Evolutionary conservation across 2,797 vertebrate genomes (phyloP), one percentile per base, ranked within the genome.

Genomic region (Pangasius sanitwongsei): DNA sequence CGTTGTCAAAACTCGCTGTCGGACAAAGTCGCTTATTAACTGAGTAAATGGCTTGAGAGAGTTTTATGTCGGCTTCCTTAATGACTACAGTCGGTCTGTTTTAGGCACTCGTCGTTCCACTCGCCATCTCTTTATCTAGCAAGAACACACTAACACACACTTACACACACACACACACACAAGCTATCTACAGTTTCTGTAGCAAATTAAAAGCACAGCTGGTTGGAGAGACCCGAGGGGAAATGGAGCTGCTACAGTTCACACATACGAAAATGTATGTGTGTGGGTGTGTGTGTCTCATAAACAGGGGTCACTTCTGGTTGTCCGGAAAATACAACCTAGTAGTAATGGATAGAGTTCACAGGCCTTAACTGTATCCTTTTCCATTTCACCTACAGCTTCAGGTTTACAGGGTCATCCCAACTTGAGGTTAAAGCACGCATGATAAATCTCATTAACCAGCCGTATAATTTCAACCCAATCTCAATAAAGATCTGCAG

Each of bases 11-110:
- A 98, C 97, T 97, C 98, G 97, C 97, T 98, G 98, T 98, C 96
- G 97, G 97, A 98, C 97, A 98, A 98, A 98, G 98, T 98, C 97
- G 97, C 97, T 98, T 98, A 98, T 99, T 99, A 99, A 98, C 97
- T 96, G 97, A 98, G 97, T 98, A 98, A 99, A 98, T 97, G 97
- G 97, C 97, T 97, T 95, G 94, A 97, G 97, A 98, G 97, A 97
- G 97, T 98, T 99, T 98, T 97, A 98, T 98, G 98, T 97, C 97
- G 96, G 97, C 97, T 98, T 98, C 96, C 96, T 97, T 97, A 98
- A 97, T 97, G 97, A 96, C 97, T 97, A 97, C 97, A 96, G 97
- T 97, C 97, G 96, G 96, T 97, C 96, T 97, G 95, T 97, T 98
- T 86, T 97, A 96, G 96, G 96, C 94, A 93, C 94, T 91, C 87